Conservation (phyloP, 2,113 vertebrate genomes). For the Rhineura floridana region DNA sequence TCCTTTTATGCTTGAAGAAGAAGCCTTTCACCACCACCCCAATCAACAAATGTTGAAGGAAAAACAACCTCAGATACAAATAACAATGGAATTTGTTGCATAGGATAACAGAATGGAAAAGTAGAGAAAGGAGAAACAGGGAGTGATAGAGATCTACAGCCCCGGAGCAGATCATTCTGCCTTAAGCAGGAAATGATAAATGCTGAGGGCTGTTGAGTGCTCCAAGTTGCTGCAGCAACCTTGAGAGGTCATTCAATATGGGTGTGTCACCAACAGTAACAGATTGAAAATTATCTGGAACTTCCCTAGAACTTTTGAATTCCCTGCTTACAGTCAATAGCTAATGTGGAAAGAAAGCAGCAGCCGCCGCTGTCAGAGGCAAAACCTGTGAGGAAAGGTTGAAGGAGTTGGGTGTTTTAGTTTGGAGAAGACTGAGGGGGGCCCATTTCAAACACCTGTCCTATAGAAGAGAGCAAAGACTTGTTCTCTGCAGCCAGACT, state of each 20-base stretch:
- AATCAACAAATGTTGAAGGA: too few species aligned
- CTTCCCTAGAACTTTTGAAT: neutral
- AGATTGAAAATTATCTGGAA: neutral
- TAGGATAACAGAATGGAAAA: neutral
- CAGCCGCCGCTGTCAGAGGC: too few species aligned
- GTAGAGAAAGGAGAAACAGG: neutral
- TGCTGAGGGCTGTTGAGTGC: neutral
- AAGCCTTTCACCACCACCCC: neutral
- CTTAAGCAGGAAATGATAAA: neutral
- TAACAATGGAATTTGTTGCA: neutral
- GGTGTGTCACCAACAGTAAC: neutral
- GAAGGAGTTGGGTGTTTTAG: too few species aligned
- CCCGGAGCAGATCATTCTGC: neutral
- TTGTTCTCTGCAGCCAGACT: too few species aligned
- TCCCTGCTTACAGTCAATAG: too few species aligned
- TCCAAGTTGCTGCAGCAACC: neutral
- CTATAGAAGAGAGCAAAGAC: too few species aligned
- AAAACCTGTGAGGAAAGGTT: too few species aligned
- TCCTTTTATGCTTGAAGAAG: conserved; percentile 75
- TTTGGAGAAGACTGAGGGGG: too few species aligned
- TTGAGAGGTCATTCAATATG: neutral
- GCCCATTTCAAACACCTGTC: too few species aligned
- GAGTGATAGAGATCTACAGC: neutral
- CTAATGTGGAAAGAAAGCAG: too few species aligned
- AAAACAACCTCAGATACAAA: too few species aligned